phyloP scores from a whole-genome alignment of 1,140 invertebrate species.

The Odontomachus brunneus region DNA sequence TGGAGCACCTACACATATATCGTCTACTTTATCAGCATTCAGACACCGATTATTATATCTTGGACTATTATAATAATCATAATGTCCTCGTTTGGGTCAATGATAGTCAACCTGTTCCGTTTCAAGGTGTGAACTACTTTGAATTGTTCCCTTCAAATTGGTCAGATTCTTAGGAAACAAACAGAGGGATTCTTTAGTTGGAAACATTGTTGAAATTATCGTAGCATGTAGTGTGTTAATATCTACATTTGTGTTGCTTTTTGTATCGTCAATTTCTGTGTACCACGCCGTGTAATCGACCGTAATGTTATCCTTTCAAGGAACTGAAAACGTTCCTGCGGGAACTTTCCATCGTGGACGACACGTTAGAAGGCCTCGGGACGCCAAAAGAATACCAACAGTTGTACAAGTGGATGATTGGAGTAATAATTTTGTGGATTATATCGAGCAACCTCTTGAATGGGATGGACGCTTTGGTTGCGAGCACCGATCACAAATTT shows the following conservation, averaged over 20 bases:
- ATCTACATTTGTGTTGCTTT: too few relatives aligned
- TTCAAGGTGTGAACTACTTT: constrained; percentile 1
- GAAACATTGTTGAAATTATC: too few relatives aligned
- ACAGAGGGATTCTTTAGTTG: too few relatives aligned
- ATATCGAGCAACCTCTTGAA: neutral
- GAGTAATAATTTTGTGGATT: constrained; percentile 13
- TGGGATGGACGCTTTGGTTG: neutral
- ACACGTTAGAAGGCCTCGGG: constrained; percentile 36
- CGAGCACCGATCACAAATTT: neutral
- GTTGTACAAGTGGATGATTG: constrained; percentile 10
- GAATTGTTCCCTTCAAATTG: neutral
- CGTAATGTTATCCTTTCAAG: constrained; percentile 7
- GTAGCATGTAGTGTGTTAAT: too few relatives aligned
- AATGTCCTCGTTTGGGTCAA: neutral
- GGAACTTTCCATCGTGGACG: constrained; percentile 31
- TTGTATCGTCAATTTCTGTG: too few relatives aligned
- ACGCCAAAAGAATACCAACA: constrained; percentile 1
- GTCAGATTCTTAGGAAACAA: too few relatives aligned
- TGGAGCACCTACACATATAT: constrained; percentile 2
- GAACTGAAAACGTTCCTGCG: constrained; percentile 17
- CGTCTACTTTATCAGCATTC: neutral
- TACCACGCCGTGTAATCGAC: neutral
- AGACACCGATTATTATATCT: neutral
- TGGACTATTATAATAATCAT: too few relatives aligned
- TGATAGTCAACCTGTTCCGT: neutral